A percentile compares a stretch with the other conserved stretches of the same genome.
These are phyloP conservation scores for Ephydatia muelleri DNA, from an alignment of 37 sponge, comb jelly and placozoan species.

Conservation along the genomic window DNA sequence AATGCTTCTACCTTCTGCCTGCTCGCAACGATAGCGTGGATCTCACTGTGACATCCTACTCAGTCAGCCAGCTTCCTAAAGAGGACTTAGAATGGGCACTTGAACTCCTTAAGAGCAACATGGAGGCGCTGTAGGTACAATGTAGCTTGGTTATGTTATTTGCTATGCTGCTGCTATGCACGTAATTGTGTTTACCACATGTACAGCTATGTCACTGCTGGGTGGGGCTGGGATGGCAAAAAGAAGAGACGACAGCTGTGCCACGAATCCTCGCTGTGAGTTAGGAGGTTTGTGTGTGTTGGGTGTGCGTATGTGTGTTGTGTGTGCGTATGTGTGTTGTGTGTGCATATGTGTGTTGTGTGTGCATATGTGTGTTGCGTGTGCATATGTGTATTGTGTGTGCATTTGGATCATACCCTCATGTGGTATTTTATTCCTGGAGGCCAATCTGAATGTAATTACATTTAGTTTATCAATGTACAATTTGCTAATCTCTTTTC, in stretches of 20 bases:
- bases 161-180: not conserved
- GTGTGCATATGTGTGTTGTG: no score
- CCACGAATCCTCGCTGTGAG: slow-evolving; percentile 65
- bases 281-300: not conserved
- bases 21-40: slow-evolving; percentile 24
- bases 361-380: no score
- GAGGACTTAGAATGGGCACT: slow-evolving; percentile 74
- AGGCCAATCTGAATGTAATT: no score
- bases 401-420: no score
- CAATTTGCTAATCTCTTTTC: no score
- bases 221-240: slow-evolving; percentile 81
- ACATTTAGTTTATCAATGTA: no score
- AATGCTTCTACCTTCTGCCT: not conserved
- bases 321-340: no score
- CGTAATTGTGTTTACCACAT: not conserved
- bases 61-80: slow-evolving; percentile 13
- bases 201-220: slow-evolving; percentile 64
- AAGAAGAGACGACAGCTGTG: slow-evolving; percentile 74
- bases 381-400: no score
- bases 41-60: slow-evolving; percentile 18
- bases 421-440: no score
- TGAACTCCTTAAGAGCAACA: slow-evolving; percentile 60
- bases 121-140: slow-evolving; percentile 59
- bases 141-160: no score
- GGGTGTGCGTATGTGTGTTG: not conserved